Evolutionary conservation across 2,888 invertebrate genomes (phyloP).

Genomic region (Drosophila recens): DNA sequence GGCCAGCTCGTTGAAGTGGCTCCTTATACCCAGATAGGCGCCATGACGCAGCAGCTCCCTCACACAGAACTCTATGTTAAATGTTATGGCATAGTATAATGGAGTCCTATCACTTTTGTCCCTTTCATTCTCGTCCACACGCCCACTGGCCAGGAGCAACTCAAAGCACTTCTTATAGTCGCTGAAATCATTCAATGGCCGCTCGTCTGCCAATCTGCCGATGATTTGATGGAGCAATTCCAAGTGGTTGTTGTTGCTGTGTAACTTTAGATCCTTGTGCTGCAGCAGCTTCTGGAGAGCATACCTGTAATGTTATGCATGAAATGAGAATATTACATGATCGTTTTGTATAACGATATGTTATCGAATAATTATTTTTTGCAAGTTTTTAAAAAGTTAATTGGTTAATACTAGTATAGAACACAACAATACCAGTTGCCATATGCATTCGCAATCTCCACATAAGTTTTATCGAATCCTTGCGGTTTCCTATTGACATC

Average conservation of each 20-base stretch:
- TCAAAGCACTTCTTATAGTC: slow-evolving; percentile 88
- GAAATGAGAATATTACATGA: too few relatives aligned
- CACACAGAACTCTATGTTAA: slow-evolving; percentile 88
- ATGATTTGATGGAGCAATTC: slow-evolving; percentile 19
- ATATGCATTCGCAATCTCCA: slow-evolving; percentile 88
- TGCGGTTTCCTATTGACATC: slow-evolving; percentile 85
- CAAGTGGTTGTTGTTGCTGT: slow-evolving; percentile 76
- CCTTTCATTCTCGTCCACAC: slow-evolving; percentile 88
- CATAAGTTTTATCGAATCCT: slow-evolving; percentile 83
- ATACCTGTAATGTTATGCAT: slow-evolving; percentile 64
- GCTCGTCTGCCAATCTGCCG: slow-evolving; percentile 15
- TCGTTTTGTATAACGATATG: too few relatives aligned
- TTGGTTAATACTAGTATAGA: too few relatives aligned
- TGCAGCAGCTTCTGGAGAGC: slow-evolving; percentile 75
- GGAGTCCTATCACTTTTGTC: slow-evolving; percentile 89
- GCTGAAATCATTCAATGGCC: slow-evolving; percentile 58
- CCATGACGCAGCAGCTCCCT: slow-evolving; percentile 88
- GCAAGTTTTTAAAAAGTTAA: too few relatives aligned
- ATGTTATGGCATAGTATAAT: slow-evolving; percentile 91
- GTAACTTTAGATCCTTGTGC: slow-evolving; percentile 86
- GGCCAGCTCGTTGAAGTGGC: slow-evolving; percentile 88
- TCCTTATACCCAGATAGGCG: slow-evolving; percentile 90
- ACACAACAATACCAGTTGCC: slow-evolving; percentile 84
- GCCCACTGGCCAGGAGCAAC: slow-evolving; percentile 87
- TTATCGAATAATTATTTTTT: too few relatives aligned